phyloP scores from a whole-genome alignment of 1,140 invertebrate genomes.

The Asbolus verrucosus region DNA sequence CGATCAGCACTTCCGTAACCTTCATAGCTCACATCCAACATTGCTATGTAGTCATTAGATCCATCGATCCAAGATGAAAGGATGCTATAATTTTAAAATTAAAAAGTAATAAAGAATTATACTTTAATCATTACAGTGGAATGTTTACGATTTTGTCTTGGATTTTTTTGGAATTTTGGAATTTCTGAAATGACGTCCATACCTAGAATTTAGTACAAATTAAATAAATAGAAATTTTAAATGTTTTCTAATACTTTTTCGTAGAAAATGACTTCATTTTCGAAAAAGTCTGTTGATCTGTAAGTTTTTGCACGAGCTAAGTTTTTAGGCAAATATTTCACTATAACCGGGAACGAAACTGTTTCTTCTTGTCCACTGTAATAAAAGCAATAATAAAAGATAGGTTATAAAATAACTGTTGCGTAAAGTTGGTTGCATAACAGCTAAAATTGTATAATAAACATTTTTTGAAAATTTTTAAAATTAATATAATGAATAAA shows the following conservation, averaged over 20 bases:
- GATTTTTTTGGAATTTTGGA: conserved; percentile 62
- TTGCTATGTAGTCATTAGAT: conserved; percentile 73
- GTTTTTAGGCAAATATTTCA: conserved; percentile 75
- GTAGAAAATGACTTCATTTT: conserved; percentile 77
- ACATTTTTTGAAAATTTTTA: conserved; percentile 27
- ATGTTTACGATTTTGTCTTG: conserved; percentile 65
- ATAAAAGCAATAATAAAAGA: not conserved
- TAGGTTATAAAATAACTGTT: conserved; percentile 1
- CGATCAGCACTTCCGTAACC: conserved; percentile 68
- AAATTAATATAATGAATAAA: too few relatives aligned
- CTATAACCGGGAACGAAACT: conserved; percentile 67
- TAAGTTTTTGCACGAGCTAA: conserved; percentile 72
- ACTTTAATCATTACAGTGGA: conserved; percentile 58
- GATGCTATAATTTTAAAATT: conserved; percentile 67
- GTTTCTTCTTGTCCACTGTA: conserved; percentile 55
- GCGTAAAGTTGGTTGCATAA: conserved; percentile 27
- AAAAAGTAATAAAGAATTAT: not conserved
- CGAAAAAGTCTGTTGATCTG: conserved; percentile 75
- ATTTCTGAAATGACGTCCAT: conserved; percentile 67
- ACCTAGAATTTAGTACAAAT: conserved; percentile 50
- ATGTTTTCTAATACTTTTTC: conserved; percentile 66
- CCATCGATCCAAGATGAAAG: conserved; percentile 71
- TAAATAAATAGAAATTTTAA: conserved; percentile 3
- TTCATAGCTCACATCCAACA: conserved; percentile 72
- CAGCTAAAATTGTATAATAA: conserved; percentile 23